phyloP scores from a whole-genome alignment of 2,113 vertebrate species.

The Hemiscyllium ocellatum region DNA sequence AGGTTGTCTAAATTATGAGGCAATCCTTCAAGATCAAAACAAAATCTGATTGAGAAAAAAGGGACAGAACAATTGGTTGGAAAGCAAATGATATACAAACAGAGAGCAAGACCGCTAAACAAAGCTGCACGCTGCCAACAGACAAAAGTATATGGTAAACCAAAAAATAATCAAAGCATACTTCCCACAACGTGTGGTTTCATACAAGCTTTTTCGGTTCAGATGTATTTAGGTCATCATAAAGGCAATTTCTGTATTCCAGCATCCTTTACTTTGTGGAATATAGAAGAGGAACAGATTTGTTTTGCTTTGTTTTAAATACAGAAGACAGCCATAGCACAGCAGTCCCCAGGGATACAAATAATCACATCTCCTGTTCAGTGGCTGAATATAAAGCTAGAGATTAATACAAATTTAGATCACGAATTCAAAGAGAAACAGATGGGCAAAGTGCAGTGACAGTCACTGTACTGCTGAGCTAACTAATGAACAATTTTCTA shows the following conservation, averaged over 20 bases:
- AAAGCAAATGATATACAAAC: not conserved
- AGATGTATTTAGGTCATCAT: not conserved
- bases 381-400: not conserved
- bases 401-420: not conserved
- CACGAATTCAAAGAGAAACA: not conserved
- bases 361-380: not conserved
- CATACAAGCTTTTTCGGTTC: not conserved
- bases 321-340: not conserved
- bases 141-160: not conserved
- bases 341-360: too few relatives aligned
- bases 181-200: not conserved
- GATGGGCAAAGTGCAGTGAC: not conserved
- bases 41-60: not conserved
- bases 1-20: not conserved
- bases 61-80: not conserved
- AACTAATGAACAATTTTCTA: slow-evolving; percentile 11
- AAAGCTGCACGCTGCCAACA: not conserved
- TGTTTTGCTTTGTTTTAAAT: not conserved
- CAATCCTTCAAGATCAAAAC: not conserved
- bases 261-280: not conserved
- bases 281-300: not conserved
- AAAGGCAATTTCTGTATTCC: not conserved
- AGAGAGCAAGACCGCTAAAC: not conserved
- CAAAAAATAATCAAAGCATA: not conserved
- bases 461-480: not conserved